phyloP scores from a whole-genome alignment of 2,888 invertebrate species.

The Schrankia costaestrigalis region DNA sequence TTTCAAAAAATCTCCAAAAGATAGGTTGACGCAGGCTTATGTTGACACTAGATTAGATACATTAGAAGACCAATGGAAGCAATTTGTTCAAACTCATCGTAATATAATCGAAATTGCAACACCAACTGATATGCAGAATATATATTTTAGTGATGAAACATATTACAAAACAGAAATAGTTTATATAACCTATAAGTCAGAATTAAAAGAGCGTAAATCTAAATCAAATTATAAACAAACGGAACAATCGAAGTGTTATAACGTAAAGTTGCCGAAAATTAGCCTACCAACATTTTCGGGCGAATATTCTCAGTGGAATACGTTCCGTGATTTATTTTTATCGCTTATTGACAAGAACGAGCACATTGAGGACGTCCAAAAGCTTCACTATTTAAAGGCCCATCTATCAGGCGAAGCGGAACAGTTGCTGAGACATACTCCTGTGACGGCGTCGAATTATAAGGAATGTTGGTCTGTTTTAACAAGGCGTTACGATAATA shows the following conservation, averaged over 20 bases:
- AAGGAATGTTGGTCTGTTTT: not conserved
- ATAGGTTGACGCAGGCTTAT: not conserved
- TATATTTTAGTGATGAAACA: not conserved
- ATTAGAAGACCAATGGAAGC: slow-evolving; percentile 1
- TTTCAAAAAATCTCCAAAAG: slow-evolving; percentile 6
- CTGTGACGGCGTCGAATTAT: not conserved
- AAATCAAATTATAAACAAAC: too few species aligned
- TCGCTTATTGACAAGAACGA: slow-evolving; percentile 1
- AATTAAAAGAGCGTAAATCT: slow-evolving; percentile 2
- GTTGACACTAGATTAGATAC: not conserved
- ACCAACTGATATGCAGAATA: not conserved
- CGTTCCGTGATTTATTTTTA: slow-evolving; percentile 1
- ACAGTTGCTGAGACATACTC: not conserved
- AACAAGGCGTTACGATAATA: not conserved
- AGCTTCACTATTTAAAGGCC: not conserved
- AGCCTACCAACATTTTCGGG: not conserved
- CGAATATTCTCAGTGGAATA: slow-evolving; percentile 1
- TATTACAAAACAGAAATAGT: slow-evolving; percentile 2
- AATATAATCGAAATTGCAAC: not conserved
- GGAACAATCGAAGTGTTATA: not conserved
- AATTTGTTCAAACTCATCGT: not conserved
- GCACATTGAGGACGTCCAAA: not conserved
- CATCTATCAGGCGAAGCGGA: not conserved
- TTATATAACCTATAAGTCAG: slow-evolving; percentile 1
- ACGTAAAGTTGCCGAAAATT: slow-evolving; percentile 2